Base-by-base conservation (phyloP, 2,113 vertebrate species). In the Pelusios castaneus region DNA sequence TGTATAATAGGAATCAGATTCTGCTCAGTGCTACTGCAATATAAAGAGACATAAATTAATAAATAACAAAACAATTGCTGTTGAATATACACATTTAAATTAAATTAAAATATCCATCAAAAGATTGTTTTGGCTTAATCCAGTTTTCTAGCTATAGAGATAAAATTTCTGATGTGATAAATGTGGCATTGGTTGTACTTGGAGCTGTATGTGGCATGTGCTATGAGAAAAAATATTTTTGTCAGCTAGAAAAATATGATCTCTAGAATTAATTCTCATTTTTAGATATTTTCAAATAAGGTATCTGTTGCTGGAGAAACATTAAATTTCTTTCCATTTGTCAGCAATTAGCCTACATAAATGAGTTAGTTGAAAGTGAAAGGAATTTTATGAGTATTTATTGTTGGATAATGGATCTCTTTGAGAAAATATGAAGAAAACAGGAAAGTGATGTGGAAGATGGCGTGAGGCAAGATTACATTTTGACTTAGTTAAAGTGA, bases 1-100 rank as follows among this genome's bases (percentile, higher is more conserved):
- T 7, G 3, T 2, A 5, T 5, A 16, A 88, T 82, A 60, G n/a
- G 82, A 47, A 82, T 88, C 17, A 56, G 25, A 14, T 17, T 56
- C 79, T 88, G n/a, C 67, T 92, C 56, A 58, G 84, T 86, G 70
- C 55, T 45, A 3, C 55, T 92, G 55, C n/a, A 90, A 94, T 87
- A 89, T 60, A 70, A 85, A 95, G 10, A 41, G 12, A 43, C 22
- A 75, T 6, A 92, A 75, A 43, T 75, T 91, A 88, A 90, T 84
- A 89, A 91, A 91, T 92, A 89, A 85, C 67, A 73, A 45, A 45
- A 76, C 22, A 76, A 76, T 45, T 76, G 73, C 41, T 43, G 38
- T 43, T 43, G 11, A 29, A 45, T 31, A 1, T 85, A 80, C 89
- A 84, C 88, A 91, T 93, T 96, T 91, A 38, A 95, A 52, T 88